Percentiles rank a stretch among this genome's conserved stretches.
Evolutionary conservation across 2,888 invertebrate genomes (phyloP).

Genomic region (Exocentrus adspersus): DNA sequence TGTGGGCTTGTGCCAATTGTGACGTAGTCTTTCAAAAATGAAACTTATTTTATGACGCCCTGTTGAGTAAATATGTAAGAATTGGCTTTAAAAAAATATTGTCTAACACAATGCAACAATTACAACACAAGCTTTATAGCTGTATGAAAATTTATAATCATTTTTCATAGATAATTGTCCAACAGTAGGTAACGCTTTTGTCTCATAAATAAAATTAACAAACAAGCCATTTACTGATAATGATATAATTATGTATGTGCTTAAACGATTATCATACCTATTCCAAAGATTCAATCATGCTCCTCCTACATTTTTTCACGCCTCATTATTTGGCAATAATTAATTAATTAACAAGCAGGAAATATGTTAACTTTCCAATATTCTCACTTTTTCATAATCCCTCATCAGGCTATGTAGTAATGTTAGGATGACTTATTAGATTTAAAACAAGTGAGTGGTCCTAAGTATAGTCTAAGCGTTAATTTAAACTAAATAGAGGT

Average conservation of each 20-base stretch:
- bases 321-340: background rate
- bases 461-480: too few species aligned
- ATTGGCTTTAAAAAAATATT: too few species aligned
- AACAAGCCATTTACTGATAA: background rate
- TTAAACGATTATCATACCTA: background rate
- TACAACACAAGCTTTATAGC: too few species aligned
- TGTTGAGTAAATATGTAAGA: too few species aligned
- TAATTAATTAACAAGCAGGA: background rate
- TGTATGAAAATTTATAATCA: background rate
- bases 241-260: too few species aligned
- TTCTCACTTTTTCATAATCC: background rate
- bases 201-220: background rate
- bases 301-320: background rate
- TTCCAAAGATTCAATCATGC: background rate
- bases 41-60: too few species aligned
- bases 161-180: background rate
- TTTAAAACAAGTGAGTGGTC: background rate
- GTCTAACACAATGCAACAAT: background rate
- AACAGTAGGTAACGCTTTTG: background rate
- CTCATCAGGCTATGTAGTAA: background rate
- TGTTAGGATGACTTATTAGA: background rate
- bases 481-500: too few species aligned
- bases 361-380: slow-evolving; percentile 1
- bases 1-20: too few species aligned
- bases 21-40: too few species aligned